Percentiles rank a stretch among this genome's conserved stretches.
phyloP scores from a whole-genome alignment of 2,797 vertebrate genomes.

The Nyctalus aviator region DNA sequence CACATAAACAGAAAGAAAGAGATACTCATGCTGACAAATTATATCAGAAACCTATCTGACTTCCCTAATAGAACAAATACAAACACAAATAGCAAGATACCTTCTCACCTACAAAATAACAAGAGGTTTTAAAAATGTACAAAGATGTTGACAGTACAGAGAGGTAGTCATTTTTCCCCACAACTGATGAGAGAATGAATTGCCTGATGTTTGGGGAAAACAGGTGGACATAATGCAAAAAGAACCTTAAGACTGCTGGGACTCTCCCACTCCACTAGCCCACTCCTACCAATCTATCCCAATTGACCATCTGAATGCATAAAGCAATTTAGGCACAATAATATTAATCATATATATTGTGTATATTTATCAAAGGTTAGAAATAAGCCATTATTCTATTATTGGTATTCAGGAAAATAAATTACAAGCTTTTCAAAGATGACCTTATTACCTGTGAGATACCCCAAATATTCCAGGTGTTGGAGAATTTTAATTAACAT shows the following conservation, averaged over 20 bases:
- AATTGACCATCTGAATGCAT: background rate
- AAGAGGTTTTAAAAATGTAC: conserved; percentile 41
- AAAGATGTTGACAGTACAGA: background rate
- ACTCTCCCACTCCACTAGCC: background rate
- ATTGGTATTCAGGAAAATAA: conserved; percentile 44
- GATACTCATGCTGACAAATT: background rate
- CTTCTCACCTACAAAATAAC: conserved; percentile 2
- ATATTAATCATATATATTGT: conserved; percentile 49
- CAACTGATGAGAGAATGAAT: background rate
- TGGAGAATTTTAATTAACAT: conserved; percentile 60
- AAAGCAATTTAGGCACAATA: background rate
- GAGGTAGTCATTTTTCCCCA: conserved; percentile 14
- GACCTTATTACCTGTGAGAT: conserved; percentile 41
- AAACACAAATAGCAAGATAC: background rate
- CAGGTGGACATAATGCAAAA: background rate
- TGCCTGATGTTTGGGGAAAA: conserved; percentile 31
- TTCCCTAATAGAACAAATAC: background rate
- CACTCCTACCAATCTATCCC: background rate
- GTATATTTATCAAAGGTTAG: background rate
- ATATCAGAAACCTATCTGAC: background rate
- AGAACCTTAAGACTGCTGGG: background rate
- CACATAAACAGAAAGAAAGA: background rate
- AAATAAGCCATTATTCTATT: conserved; percentile 49
- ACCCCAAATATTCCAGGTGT: conserved; percentile 31
- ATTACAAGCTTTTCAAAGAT: background rate